These are phyloP conservation scores for Hyles lineata DNA, from an alignment of 2,888 invertebrate species.

Conservation along the genomic window DNA sequence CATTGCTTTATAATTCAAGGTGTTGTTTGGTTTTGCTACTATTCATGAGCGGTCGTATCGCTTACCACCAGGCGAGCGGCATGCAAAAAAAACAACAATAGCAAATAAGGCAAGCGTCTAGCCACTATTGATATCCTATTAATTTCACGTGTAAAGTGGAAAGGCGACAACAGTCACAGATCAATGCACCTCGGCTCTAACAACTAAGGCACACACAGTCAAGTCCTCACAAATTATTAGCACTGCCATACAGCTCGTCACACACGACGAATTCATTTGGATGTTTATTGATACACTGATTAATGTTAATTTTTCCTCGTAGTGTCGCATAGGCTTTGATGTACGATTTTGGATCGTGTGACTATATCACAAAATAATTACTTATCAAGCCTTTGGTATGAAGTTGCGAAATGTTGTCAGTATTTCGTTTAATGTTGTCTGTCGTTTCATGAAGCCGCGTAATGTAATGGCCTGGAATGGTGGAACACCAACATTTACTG, in stretches of 20 bases:
- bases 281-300: constrained; percentile 21
- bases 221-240: constrained; percentile 32
- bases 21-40: too few relatives aligned
- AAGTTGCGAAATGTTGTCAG: too few relatives aligned
- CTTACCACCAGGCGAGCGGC: too few relatives aligned
- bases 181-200: constrained; percentile 50
- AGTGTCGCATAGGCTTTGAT: constrained; percentile 11
- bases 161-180: constrained; percentile 49
- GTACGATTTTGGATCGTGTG: not conserved
- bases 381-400: too few relatives aligned
- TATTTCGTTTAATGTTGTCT: not conserved
- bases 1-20: too few relatives aligned
- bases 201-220: constrained; percentile 41
- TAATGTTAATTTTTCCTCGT: constrained; percentile 1
- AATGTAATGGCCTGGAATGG: too few relatives aligned
- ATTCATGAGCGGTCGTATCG: too few relatives aligned
- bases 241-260: constrained; percentile 31
- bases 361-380: too few relatives aligned
- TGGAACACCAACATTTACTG: too few relatives aligned
- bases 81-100: too few relatives aligned
- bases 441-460: not conserved
- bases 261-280: constrained; percentile 28
- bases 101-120: not conserved
- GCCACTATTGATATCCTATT: not conserved
- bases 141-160: constrained; percentile 44